Evolutionary conservation across 2,797 vertebrate genomes (phyloP), one percentile per base, ranked within the genome.

Genomic region (Botia almorhae): DNA sequence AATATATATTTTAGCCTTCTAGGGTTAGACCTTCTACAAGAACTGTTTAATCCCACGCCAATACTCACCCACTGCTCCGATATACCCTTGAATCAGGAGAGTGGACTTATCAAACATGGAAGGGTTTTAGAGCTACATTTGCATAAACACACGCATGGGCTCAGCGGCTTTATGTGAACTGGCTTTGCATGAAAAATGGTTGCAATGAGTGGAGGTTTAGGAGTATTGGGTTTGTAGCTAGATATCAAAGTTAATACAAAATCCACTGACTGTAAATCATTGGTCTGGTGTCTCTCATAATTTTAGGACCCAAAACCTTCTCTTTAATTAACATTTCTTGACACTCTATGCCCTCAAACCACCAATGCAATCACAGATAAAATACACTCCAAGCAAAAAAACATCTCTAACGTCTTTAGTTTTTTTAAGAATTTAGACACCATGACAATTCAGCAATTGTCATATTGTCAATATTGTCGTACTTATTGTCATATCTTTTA

Each of bases 41-140:
- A 76, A 14, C 50, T 69, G 36, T 75, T 78, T 87, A 72, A 88
- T 86, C 14, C 13, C 36, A 65, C 65, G 73, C 83, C 33, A 64
- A 76, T 75, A 84, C 85, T 81, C 80, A 72, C 21, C 75, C 81
- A 74, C 76, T 84, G 51, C 87, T 82, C 74, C 86, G 86, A 80
- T 36, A 58, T 61, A 77, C 46, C 51, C 69, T 26, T 72, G 67
- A 82, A 87, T 89, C 76, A 81, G 82, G 74, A 74, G 86, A 77
- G 84, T 81, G 81, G 85, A 88, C 85, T 90, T 77, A 88, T 86
- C 83, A 81, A 84, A 86, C 70, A 80, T 81, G 71, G 83, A 88
- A 81, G 74, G 86, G 87, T 82, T 76, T 88, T 60, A 83, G 86
- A 90, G 85, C 89, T 89, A 88, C 82, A 92, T 90, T 91, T 90